phyloP scores from a whole-genome alignment of 2,113 vertebrate species.

The Chionodraco myersi region DNA sequence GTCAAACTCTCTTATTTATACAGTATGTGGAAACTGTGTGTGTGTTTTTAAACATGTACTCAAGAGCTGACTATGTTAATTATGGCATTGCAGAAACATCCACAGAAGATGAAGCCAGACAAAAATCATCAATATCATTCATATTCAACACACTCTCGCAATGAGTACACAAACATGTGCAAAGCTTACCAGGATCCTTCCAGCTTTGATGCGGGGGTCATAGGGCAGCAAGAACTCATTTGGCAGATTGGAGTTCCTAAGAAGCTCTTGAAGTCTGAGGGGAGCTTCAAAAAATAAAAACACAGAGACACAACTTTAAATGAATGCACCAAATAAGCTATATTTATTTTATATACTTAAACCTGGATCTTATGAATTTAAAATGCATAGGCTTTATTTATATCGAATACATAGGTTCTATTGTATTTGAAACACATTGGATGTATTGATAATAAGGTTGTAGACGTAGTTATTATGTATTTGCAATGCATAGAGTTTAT shows the following conservation, averaged over 20 bases:
- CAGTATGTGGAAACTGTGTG: not conserved
- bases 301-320: not conserved
- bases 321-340: too few species aligned
- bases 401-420: too few species aligned
- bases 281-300: constrained; percentile 61
- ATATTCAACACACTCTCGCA: not conserved
- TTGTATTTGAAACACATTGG: too few species aligned
- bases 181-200: constrained; percentile 77
- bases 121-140: not conserved
- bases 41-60: too few species aligned
- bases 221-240: constrained; percentile 83
- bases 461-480: too few species aligned
- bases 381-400: too few species aligned
- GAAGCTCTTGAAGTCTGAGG: constrained; percentile 75
- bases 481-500: too few species aligned
- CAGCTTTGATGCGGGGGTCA: constrained; percentile 81
- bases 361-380: too few species aligned
- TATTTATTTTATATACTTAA: too few species aligned
- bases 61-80: not conserved
- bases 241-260: constrained; percentile 74
- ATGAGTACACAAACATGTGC: not conserved
- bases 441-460: too few species aligned
- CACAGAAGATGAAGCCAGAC: not conserved
- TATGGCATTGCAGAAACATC: not conserved
- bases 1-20: not conserved